Conservation (phyloP, 1,140 invertebrate species). For the Drosophila nikananu region DNA sequence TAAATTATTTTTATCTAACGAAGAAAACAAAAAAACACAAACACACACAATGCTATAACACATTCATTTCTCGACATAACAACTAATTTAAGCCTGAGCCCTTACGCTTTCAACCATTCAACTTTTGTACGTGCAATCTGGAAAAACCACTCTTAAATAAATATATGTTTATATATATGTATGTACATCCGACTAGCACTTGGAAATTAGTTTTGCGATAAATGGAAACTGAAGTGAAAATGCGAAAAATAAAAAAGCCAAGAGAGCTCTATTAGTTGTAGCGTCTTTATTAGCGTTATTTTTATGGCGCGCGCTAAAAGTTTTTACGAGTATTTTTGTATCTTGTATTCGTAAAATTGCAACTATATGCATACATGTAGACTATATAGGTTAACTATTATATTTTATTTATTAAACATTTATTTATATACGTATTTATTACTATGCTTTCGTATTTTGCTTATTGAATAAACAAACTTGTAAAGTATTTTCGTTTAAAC, state of each 20-base stretch:
- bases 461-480: conserved; percentile 68
- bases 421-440: conserved; percentile 80
- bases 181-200: background rate
- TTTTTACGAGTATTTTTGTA: conserved; percentile 57
- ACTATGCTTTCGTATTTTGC: conserved; percentile 54
- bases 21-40: conserved; percentile 31
- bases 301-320: conserved; percentile 55
- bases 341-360: conserved; percentile 33
- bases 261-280: conserved; percentile 77
- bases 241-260: conserved; percentile 34
- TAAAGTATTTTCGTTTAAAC: conserved; percentile 43
- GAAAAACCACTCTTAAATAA: conserved; percentile 44
- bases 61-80: conserved; percentile 36
- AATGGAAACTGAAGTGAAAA: conserved; percentile 28
- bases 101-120: conserved; percentile 36
- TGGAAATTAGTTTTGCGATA: conserved; percentile 75
- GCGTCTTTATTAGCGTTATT: conserved; percentile 44
- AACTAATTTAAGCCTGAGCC: conserved; percentile 45
- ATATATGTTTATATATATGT: background rate
- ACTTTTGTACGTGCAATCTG: conserved; percentile 63
- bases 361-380: conserved; percentile 34
- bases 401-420: conserved; percentile 70
- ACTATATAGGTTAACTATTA: conserved; percentile 70
- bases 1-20: conserved; percentile 82
- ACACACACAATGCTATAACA: conserved; percentile 31